phyloP scores from a whole-genome alignment of 92 coral and sea anemone species.

The Desmophyllum pertusum region DNA sequence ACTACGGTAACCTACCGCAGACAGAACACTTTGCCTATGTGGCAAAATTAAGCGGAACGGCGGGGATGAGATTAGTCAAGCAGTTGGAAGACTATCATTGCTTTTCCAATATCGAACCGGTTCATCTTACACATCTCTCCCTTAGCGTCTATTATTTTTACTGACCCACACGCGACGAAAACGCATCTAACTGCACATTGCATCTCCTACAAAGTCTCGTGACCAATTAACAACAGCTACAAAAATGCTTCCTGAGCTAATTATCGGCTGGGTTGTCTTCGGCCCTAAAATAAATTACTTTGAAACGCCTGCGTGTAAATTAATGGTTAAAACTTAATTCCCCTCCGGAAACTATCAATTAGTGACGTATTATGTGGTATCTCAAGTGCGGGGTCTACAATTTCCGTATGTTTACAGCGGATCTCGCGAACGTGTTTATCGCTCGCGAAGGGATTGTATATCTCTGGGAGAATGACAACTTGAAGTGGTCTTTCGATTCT shows the following conservation, averaged over 20 bases:
- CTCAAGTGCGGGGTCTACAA: background rate
- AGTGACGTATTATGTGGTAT: slow-evolving; percentile 2
- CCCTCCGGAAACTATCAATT: background rate
- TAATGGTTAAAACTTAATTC: background rate
- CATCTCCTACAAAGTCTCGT: too few relatives aligned
- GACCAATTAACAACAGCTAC: background rate
- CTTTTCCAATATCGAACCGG: too few relatives aligned
- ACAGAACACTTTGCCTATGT: too few relatives aligned
- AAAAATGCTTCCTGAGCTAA: background rate
- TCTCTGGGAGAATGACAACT: background rate
- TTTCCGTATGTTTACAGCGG: background rate
- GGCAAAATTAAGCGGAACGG: too few relatives aligned
- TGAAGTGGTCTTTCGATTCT: slow-evolving; percentile 1
- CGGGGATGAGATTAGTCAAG: too few relatives aligned
- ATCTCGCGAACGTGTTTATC: background rate
- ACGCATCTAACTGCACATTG: too few relatives aligned
- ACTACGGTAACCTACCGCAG: too few relatives aligned
- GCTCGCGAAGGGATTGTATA: background rate
- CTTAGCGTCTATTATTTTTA: too few relatives aligned
- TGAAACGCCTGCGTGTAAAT: background rate
- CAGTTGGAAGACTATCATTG: too few relatives aligned
- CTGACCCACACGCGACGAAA: too few relatives aligned
- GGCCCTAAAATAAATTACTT: background rate
- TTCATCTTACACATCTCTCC: too few relatives aligned
- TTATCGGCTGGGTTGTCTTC: background rate